Base-by-base conservation (phyloP, 2,797 vertebrate genomes). In the Enteromius fasciolatus region DNA sequence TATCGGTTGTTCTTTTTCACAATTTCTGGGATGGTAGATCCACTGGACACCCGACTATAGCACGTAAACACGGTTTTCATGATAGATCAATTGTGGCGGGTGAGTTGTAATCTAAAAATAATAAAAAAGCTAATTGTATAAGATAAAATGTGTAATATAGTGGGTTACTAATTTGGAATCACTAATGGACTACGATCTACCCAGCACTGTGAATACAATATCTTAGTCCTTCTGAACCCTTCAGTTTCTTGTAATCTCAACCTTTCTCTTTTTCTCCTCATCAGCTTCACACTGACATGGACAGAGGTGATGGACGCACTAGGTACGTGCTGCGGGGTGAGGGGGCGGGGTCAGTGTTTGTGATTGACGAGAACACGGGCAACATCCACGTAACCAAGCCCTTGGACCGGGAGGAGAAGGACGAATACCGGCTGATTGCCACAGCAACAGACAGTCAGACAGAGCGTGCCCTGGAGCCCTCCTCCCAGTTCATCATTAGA, bases 341-440 rank as follows among this genome's bases (percentile, higher is more conserved):
- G 84, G 97, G 96, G 76, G 97, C 96, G 3, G 97, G 97, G 74
- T 97, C 96, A 0, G 96, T 97, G 76, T 97, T 97, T 76, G 96
- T 97, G 90, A 97, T 97, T 64, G 97, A 97, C 20, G 96, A 97
- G 89, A 96, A 95, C 91, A 97, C 96, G 0, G 97, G 97, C 5
- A 97, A 97, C 90, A 97, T 97, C 91, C 97, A 97, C 52, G 96
- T 98, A 87, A 97, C 97, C 81, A 97, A 97, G 91, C 96, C 96
- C 1, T 92, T 98, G 90, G 97, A 98, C 92, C 94, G 97, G 7
- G 96, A 97, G 84, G 96, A 97, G 89, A 97, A 97, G 92, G 95
- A 96, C 44, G 95, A 98, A 76, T 98, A 97, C 46, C 94, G 96
- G 39, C 93, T 98, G 33, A 92, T 97, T 44, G 96, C 96, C 86